Evolutionary conservation across 2,113 vertebrate genomes (phyloP).

Genomic region (Ageneiosus marmoratus): DNA sequence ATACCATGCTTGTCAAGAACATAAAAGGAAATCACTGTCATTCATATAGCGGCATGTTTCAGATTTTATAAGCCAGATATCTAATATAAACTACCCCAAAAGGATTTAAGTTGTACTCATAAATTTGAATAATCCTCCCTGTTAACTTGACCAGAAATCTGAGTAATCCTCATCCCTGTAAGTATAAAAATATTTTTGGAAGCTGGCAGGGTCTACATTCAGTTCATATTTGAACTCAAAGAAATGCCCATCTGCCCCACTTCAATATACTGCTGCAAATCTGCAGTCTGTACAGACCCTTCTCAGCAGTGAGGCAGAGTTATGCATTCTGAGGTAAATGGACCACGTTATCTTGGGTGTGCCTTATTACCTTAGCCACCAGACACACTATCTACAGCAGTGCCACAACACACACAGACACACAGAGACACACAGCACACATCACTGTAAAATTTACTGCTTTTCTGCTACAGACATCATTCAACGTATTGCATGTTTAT

Average conservation of each 20-base stretch:
- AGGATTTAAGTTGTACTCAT: neutral
- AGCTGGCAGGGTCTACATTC: neutral
- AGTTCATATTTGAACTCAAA: neutral
- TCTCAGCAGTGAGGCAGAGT: neutral
- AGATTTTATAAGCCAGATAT: neutral
- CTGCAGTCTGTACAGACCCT: slow-evolving; percentile 11
- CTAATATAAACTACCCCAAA: neutral
- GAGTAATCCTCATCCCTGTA: neutral
- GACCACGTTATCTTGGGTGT: slow-evolving; percentile 15
- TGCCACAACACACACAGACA: slow-evolving; percentile 1
- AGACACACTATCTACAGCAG: slow-evolving; percentile 7
- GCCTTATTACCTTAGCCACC: slow-evolving; percentile 11
- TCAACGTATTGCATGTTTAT: slow-evolving; percentile 14
- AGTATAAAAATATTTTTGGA: neutral
- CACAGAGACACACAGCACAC: neutral
- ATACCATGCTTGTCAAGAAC: too few species aligned
- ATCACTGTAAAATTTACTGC: neutral
- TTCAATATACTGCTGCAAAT: neutral
- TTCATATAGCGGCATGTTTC: neutral
- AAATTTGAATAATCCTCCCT: neutral
- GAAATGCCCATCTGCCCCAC: neutral
- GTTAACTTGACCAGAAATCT: neutral
- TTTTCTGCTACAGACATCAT: neutral
- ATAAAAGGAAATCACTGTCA: too few species aligned
- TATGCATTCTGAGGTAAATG: slow-evolving; percentile 10